Percentiles rank a stretch among this genome's conserved stretches.
phyloP scores from a whole-genome alignment of 2,113 vertebrate genomes.

The Edolisoma coerulescens region DNA sequence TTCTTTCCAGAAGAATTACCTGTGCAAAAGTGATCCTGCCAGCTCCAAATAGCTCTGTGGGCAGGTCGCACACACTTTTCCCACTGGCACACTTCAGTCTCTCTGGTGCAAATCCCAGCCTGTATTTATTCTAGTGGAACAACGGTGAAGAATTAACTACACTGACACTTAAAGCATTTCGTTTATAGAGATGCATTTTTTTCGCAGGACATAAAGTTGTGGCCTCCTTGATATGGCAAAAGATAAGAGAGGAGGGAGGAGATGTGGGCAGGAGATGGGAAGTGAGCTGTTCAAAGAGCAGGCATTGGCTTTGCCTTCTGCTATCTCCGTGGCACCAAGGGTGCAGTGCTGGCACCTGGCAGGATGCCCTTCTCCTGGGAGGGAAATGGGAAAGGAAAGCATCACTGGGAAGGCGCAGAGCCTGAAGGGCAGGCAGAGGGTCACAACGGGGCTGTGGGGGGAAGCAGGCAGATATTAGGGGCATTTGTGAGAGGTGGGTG shows the following conservation, averaged over 20 bases:
- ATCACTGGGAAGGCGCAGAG: not conserved
- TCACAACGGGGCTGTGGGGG: not conserved
- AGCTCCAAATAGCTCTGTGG: not conserved
- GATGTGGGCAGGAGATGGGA: not conserved
- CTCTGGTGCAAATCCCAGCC: not conserved
- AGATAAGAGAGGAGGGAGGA: not conserved
- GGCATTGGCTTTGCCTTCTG: not conserved
- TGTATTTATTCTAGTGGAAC: not conserved
- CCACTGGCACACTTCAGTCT: not conserved
- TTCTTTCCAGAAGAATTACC: not conserved
- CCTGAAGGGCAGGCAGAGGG: not conserved
- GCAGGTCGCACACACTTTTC: not conserved
- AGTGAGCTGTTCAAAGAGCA: not conserved
- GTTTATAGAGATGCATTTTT: not conserved
- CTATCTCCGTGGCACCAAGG: not conserved
- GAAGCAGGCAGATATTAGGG: fast-evolving
- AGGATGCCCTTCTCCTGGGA: not conserved
- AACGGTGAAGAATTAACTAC: not conserved
- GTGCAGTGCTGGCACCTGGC: not conserved
- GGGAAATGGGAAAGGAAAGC: not conserved
- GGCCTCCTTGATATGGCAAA: not conserved
- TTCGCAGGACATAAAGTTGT: not conserved
- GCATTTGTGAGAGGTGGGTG: not conserved
- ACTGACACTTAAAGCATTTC: not conserved
- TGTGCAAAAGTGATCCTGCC: not conserved